A percentile compares a stretch with the other conserved stretches of the same genome.
These are phyloP conservation scores for Tenrec ecaudatus DNA, from an alignment of 2,113 vertebrate species.

Conservation along the genomic window DNA sequence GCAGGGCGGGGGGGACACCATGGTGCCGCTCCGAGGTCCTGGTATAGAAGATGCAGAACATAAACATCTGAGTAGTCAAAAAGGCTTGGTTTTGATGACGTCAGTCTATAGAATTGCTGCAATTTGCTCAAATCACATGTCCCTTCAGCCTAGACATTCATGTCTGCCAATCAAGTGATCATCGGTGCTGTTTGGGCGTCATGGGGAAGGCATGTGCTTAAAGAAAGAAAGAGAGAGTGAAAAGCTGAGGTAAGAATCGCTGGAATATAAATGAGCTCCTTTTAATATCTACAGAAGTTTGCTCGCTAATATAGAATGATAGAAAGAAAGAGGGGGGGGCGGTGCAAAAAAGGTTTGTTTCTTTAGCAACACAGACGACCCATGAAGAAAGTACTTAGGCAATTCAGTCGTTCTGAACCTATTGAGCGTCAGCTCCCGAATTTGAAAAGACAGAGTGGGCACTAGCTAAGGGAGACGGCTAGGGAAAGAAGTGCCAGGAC, in stretches of 20 bases:
- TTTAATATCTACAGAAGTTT: constrained; percentile 19
- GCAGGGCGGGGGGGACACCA: constrained; percentile 46
- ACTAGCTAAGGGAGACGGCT: background rate
- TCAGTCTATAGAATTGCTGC: background rate
- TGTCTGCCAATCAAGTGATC: constrained; percentile 27
- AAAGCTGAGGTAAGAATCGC: background rate
- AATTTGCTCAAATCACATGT: constrained; percentile 51
- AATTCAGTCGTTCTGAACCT: constrained; percentile 55
- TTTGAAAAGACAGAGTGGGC: background rate
- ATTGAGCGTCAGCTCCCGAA: constrained; percentile 15
- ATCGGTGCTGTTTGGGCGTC: constrained; percentile 12
- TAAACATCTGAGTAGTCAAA: background rate
- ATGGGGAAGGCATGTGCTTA: background rate
- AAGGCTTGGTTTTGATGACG: constrained; percentile 31
- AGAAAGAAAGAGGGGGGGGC: background rate
- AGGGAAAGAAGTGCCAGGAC: background rate
- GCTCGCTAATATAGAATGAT: background rate
- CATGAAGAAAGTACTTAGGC: background rate
- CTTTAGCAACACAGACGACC: constrained; percentile 29
- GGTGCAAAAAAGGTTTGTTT: background rate
- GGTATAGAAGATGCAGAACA: background rate
- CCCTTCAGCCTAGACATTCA: constrained; percentile 54
- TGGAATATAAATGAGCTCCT: background rate
- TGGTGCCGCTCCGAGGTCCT: background rate
- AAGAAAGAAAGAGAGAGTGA: background rate